Evolutionary conservation across 2,797 vertebrate species (phyloP).

Genomic region (Meda fulgida): DNA sequence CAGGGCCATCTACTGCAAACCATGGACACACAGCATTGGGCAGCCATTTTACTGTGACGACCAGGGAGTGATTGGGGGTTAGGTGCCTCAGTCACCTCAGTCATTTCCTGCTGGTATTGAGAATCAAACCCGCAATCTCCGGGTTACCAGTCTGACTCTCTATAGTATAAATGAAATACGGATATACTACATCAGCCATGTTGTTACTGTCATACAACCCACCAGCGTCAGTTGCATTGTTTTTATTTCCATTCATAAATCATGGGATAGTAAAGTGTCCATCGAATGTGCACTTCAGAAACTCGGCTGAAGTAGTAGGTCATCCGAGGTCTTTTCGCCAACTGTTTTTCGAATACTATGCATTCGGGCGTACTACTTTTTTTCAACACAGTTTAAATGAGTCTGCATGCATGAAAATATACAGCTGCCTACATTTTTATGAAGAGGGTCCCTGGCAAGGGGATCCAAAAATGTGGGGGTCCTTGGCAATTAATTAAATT

Average conservation of each 20-base stretch:
- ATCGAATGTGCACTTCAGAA: neutral
- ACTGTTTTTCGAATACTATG: neutral
- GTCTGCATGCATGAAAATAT: neutral
- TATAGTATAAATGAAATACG: neutral
- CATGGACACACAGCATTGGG: too few relatives aligned
- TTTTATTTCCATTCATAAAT: neutral
- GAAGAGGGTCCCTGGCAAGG: neutral
- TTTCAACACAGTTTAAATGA: neutral
- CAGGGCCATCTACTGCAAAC: too few relatives aligned
- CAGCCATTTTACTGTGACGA: too few relatives aligned
- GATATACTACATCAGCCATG: neutral
- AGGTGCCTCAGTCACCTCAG: too few relatives aligned
- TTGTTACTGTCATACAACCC: neutral
- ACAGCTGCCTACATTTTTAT: slow-evolving; percentile 8
- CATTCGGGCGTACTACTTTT: neutral
- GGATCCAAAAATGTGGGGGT: neutral
- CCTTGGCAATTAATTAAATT: neutral
- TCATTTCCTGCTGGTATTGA: too few relatives aligned
- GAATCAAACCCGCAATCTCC: too few relatives aligned
- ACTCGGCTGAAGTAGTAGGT: neutral
- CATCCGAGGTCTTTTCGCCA: neutral
- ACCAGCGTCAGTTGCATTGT: neutral
- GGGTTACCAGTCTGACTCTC: too few relatives aligned
- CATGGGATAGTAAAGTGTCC: neutral
- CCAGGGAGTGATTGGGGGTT: too few relatives aligned